Conservation (phyloP, 1,140 invertebrate genomes). For the Halictus rubicundus region DNA sequence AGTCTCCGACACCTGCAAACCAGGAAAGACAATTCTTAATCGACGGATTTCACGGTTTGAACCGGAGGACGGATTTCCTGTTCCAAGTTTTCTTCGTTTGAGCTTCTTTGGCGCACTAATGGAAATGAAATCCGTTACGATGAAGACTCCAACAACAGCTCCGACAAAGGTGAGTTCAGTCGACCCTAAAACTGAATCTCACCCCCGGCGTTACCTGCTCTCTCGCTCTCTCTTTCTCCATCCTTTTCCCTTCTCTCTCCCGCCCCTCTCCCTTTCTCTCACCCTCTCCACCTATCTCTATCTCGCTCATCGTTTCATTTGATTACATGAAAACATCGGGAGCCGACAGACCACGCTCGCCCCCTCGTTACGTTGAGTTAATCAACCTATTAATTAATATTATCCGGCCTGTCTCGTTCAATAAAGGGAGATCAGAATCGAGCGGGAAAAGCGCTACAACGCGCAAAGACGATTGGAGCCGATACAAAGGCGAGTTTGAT, state of each 20-base stretch:
- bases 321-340: conserved; percentile 63
- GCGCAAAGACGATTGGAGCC: conserved; percentile 1
- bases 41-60: conserved; percentile 33
- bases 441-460: background rate
- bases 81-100: conserved; percentile 42
- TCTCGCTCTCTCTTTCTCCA: too few relatives aligned
- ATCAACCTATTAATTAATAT: conserved; percentile 63
- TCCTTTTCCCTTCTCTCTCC: too few relatives aligned
- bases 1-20: background rate
- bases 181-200: conserved; percentile 63
- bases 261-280: too few relatives aligned
- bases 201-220: conserved; percentile 60
- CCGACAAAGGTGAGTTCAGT: conserved; percentile 64
- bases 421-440: conserved; percentile 8
- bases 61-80: conserved; percentile 13
- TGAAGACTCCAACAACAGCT: conserved; percentile 49
- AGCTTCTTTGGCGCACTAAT: conserved; percentile 66
- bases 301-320: conserved; percentile 63
- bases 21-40: background rate
- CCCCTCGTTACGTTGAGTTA: conserved; percentile 50
- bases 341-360: background rate
- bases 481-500: conserved; percentile 36
- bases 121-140: conserved; percentile 72
- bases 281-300: background rate
- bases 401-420: conserved; percentile 31